Evolutionary conservation across 1,140 invertebrate species (phyloP).

Genomic region (Aphelinus certus): DNA sequence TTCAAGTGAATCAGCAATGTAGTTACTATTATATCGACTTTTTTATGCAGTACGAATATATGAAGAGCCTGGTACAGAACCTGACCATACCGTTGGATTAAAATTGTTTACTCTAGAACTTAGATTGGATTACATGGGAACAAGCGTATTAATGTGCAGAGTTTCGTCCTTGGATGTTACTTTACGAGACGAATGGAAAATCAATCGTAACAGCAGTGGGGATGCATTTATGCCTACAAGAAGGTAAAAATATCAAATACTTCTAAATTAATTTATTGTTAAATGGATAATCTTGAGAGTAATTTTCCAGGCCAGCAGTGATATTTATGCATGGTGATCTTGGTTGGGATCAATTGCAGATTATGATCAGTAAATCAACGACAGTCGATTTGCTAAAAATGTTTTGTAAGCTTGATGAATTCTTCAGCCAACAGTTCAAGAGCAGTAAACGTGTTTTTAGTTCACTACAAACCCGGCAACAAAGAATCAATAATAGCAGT

Average conservation of each 20-base stretch:
- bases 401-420: conserved; percentile 95
- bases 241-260: conserved; percentile 52
- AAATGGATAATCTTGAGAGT: conserved; percentile 8
- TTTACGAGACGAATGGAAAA: conserved; percentile 86
- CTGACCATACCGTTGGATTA: conserved; percentile 87
- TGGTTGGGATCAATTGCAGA: conserved; percentile 93
- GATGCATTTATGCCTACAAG: conserved; percentile 69
- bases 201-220: conserved; percentile 61
- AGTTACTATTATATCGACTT: neutral
- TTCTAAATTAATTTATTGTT: neutral
- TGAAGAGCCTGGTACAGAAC: conserved; percentile 89
- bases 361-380: conserved; percentile 96
- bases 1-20: too few species aligned
- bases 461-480: conserved; percentile 72
- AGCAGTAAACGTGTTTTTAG: conserved; percentile 91
- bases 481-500: conserved; percentile 64
- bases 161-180: conserved; percentile 84
- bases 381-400: conserved; percentile 96
- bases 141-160: conserved; percentile 89
- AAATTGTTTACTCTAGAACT: conserved; percentile 87
- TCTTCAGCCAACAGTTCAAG: conserved; percentile 95
- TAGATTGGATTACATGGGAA: conserved; percentile 95
- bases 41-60: conserved; percentile 78
- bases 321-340: conserved; percentile 94
- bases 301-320: conserved; percentile 77